Percentiles rank a stretch among this genome's conserved stretches.
Evolutionary conservation across 2,888 invertebrate species (phyloP).

Genomic region (Thera britannica): DNA sequence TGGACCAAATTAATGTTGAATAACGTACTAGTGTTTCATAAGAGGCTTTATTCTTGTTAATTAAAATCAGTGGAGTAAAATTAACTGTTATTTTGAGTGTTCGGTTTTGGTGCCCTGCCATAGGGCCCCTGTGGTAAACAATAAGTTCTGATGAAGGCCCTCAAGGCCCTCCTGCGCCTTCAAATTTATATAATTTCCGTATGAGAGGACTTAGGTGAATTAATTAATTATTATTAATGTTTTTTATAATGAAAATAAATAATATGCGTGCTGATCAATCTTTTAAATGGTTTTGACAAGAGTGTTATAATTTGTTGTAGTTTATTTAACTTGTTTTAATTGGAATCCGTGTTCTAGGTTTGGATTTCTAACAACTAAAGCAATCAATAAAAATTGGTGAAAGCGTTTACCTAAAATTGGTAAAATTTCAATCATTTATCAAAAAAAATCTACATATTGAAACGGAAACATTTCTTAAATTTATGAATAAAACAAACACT

Average conservation of each 20-base stretch:
- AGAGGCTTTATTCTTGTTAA: no score
- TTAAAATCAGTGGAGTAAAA: no score
- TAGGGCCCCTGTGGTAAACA: no score
- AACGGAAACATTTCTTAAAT: background rate
- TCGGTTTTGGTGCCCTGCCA: no score
- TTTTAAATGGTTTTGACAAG: background rate
- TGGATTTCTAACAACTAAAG: constrained; percentile 17
- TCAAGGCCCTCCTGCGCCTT: no score
- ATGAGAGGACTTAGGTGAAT: constrained; percentile 32
- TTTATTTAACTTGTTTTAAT: constrained; percentile 12
- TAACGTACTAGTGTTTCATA: no score
- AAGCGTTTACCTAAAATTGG: constrained; percentile 7
- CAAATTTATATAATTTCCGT: constrained; percentile 23
- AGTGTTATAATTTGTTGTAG: background rate
- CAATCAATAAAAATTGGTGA: constrained; percentile 17
- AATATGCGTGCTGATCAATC: constrained; percentile 1
- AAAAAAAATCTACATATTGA: no score
- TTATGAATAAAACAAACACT: background rate
- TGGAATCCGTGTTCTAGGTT: background rate
- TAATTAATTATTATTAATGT: constrained; percentile 24
- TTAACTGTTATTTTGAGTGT: no score
- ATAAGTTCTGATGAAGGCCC: no score
- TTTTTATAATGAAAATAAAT: constrained; percentile 10
- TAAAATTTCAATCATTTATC: background rate
- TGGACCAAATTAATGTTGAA: no score